Evolutionary conservation across 2,888 invertebrate genomes (phyloP), one percentile per base, ranked within the genome.

Genomic region (Diarsia dahlii): DNA sequence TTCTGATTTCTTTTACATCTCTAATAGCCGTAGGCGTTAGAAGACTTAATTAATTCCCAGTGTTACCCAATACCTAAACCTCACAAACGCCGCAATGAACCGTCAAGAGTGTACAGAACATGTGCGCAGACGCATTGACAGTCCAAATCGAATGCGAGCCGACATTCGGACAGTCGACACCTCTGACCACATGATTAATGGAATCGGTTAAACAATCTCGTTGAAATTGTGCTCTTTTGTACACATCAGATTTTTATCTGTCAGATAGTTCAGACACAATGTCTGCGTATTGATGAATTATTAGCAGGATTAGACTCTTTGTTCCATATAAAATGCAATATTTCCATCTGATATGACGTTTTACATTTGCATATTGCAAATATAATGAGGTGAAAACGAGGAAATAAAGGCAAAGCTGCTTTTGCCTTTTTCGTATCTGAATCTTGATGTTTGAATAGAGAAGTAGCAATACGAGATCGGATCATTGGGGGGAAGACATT

Each of bases 171-270:
- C 82, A 85, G 78, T 78, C 76, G 83, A 87, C 88, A 85, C 87
- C 87, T 86, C 80, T 81, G 86, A 82, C 78, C 80, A 80, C 80
- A 88, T 89, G 90, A 91, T 90, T 89, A 89, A 91, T 89, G 88
- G 78, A 81, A 82, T 80, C 76, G 66, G 82, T 80, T 84, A 78
- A 84, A 82, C 81, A 76, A 82, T 86, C 81, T 82, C 77, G 84
- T 85, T 85, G 68, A 80, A 84, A 86, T 87, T 78, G 82, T 86
- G 82, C 82, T 88, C 87, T 79, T 85, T 84, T 86, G 71, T 76
- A 85, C 79, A 81, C 83, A 86, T 89, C 78, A 70, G 71, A 86
- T 82, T 84, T 82, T 84, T 87, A 88, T 85, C 86, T 86, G 88
- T 87, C 87, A 87, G 84, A 85, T 78, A 72, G 71, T 84, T 82